A percentile compares a stretch with the other conserved stretches of the same genome.
Evolutionary conservation across 1,140 invertebrate genomes (phyloP).

Genomic region (Aethina tumida): DNA sequence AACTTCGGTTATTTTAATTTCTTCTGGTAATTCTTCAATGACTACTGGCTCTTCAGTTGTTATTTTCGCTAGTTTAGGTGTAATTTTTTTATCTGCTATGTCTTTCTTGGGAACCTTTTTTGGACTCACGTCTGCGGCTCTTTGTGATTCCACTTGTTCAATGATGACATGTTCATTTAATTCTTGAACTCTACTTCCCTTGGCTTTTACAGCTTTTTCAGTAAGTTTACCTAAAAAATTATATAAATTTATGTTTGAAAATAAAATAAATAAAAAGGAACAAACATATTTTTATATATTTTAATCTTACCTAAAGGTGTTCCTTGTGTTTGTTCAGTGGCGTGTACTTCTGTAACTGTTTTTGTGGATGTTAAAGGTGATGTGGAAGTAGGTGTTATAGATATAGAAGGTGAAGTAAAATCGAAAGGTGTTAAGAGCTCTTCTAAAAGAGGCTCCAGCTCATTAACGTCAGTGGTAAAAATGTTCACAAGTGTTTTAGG

Average conservation of each 20-base stretch:
- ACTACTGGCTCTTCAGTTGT: constrained; percentile 20
- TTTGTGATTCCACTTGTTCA: constrained; percentile 25
- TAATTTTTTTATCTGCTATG: neutral
- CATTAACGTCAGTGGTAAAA: constrained; percentile 17
- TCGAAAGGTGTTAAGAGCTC: constrained; percentile 28
- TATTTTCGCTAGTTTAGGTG: constrained; percentile 9
- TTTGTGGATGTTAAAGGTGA: no score
- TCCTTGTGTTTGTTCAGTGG: no score
- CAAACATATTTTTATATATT: no score
- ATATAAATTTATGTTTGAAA: no score
- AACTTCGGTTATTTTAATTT: constrained; percentile 25
- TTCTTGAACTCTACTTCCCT: no score
- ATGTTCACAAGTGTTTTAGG: constrained; percentile 12
- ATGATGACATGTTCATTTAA: constrained; percentile 23
- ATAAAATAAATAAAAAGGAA: no score
- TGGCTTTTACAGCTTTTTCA: no score
- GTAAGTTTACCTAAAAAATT: no score
- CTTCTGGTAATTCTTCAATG: constrained; percentile 33
- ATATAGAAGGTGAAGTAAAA: no score
- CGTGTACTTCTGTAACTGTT: no score
- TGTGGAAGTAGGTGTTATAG: no score
- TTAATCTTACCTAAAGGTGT: no score
- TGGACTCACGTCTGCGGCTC: constrained; percentile 24
- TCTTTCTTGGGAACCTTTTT: neutral
- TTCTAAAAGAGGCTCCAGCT: constrained; percentile 23